Evolutionary conservation across 1,140 invertebrate genomes (phyloP).

Genomic region (Polypedilum vanderplanki): DNA sequence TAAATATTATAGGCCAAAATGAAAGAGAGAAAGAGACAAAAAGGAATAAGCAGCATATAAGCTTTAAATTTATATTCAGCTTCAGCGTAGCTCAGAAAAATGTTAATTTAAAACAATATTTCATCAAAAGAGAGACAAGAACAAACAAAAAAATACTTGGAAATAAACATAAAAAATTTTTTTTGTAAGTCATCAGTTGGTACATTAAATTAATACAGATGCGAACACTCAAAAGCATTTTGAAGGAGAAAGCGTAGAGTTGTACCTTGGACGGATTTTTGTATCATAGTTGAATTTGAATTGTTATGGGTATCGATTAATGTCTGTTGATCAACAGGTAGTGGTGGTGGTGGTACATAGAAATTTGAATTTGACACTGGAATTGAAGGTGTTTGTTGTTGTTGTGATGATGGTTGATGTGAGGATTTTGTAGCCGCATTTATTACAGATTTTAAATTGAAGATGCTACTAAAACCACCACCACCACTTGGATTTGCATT

Average conservation of each 20-base stretch:
- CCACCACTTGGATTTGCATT: neutral
- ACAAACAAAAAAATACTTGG: neutral
- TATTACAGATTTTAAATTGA: conserved; percentile 1
- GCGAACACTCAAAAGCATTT: neutral
- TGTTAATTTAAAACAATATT: conserved; percentile 29
- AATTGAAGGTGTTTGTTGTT: neutral
- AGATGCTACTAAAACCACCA: conserved; percentile 14
- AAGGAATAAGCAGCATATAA: no score
- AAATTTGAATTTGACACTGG: neutral
- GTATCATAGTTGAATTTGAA: neutral
- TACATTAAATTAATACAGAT: neutral
- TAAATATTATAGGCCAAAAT: neutral
- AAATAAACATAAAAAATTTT: neutral
- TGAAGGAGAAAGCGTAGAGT: neutral
- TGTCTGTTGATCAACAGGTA: neutral
- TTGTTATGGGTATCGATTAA: neutral
- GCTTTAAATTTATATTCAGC: no score
- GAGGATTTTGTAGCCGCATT: neutral
- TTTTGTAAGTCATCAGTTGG: neutral
- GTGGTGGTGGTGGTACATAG: neutral
- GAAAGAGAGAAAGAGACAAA: no score
- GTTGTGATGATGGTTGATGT: neutral
- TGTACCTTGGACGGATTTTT: conserved; percentile 24
- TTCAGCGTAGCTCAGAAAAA: neutral
- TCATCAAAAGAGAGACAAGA: neutral